Conservation (phyloP, 2,113 vertebrate genomes). For the Odobenus rosmarus region DNA sequence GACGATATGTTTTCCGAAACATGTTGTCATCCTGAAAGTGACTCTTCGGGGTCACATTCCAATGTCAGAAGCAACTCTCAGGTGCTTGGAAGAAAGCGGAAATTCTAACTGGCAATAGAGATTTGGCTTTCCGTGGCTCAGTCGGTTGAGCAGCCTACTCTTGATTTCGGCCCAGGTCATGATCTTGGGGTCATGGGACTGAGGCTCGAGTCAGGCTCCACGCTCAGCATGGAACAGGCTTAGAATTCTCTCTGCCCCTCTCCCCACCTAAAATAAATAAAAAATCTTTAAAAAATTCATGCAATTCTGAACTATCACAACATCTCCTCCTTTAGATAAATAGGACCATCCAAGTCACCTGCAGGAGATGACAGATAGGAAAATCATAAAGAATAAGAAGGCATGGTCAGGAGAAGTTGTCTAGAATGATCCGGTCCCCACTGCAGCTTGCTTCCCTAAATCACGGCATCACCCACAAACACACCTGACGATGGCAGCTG, state of each 20-base stretch:
- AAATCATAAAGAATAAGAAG: neutral
- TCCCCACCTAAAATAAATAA: neutral
- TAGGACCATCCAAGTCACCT: neutral
- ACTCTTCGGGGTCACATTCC: neutral
- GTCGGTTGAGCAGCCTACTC: neutral
- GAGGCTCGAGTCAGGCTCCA: neutral
- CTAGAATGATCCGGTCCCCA: neutral
- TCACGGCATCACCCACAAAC: neutral
- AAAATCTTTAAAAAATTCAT: neutral
- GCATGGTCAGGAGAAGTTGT: fast-evolving
- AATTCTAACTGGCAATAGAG: fast-evolving
- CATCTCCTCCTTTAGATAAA: neutral
- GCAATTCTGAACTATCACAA: neutral
- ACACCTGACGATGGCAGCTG: fast-evolving
- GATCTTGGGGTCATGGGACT: neutral
- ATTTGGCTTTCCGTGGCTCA: neutral
- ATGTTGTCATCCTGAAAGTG: neutral
- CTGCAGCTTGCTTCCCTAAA: neutral
- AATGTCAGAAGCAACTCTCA: neutral
- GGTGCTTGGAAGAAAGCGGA: neutral
- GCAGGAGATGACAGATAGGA: neutral
- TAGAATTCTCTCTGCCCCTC: neutral
- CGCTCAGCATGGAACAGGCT: neutral
- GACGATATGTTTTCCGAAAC: neutral
- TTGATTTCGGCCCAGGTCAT: neutral